These are phyloP conservation scores for Iselma pallidipennis DNA, from an alignment of 2,888 invertebrate genomes.

Conservation along the genomic window DNA sequence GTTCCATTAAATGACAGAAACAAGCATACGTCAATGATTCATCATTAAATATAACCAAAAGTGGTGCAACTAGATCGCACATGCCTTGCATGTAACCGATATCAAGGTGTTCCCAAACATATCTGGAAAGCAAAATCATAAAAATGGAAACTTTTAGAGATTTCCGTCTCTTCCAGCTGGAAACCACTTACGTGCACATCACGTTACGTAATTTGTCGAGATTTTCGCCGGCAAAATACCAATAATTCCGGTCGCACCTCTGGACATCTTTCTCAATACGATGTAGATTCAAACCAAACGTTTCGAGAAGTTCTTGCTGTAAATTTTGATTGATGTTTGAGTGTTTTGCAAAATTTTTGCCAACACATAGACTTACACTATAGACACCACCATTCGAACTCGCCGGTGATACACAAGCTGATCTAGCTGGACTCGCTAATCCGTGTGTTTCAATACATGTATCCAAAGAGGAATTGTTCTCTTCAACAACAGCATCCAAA, in stretches of 20 bases:
- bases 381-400: slow-evolving; percentile 92
- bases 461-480: slow-evolving; percentile 55
- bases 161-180: neutral
- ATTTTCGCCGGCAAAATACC: slow-evolving; percentile 90
- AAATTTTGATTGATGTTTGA: slow-evolving; percentile 38
- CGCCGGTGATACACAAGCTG: slow-evolving; percentile 79
- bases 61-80: slow-evolving; percentile 93
- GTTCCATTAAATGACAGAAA: slow-evolving; percentile 87
- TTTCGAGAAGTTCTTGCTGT: slow-evolving; percentile 82
- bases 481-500: slow-evolving; percentile 66
- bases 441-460: slow-evolving; percentile 56
- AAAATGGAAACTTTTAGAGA: slow-evolving; percentile 2
- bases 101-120: slow-evolving; percentile 94
- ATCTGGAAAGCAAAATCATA: slow-evolving; percentile 60
- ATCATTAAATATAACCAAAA: slow-evolving; percentile 90
- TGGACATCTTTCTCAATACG: slow-evolving; percentile 97
- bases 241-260: slow-evolving; percentile 91
- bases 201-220: slow-evolving; percentile 91
- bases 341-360: neutral
- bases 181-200: slow-evolving; percentile 85
- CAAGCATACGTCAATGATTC: slow-evolving; percentile 90
- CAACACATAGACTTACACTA: slow-evolving; percentile 64
- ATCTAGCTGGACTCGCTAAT: slow-evolving; percentile 51
- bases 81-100: slow-evolving; percentile 97
- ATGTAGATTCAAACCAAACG: slow-evolving; percentile 86